A percentile compares a stretch with the other conserved stretches of the same genome.
These are phyloP conservation scores for Cromileptes altivelis DNA, from an alignment of 2,113 vertebrate species.

Conservation along the genomic window DNA sequence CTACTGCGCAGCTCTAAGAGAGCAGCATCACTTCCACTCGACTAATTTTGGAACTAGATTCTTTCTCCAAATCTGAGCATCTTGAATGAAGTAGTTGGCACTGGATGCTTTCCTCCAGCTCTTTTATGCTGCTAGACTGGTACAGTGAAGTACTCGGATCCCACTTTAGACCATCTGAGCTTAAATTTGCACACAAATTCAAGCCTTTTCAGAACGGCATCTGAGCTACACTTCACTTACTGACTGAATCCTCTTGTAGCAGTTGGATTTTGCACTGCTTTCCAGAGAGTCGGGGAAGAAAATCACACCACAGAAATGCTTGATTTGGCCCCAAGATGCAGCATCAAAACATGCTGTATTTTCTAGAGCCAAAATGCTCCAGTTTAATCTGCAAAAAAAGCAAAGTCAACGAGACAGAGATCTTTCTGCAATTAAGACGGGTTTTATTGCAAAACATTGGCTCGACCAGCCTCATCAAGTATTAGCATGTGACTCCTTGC, in stretches of 20 bases:
- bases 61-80: neutral
- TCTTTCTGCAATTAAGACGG: neutral
- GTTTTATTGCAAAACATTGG: neutral
- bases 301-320: conserved; percentile 24
- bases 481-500: conserved; percentile 41
- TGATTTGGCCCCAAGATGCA: conserved; percentile 2
- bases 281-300: neutral
- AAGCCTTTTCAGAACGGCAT: neutral
- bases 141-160: no score
- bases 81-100: neutral
- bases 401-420: neutral
- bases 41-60: neutral
- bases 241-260: conserved; percentile 5
- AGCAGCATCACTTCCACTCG: neutral
- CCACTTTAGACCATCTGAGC: neutral
- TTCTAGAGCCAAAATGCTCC: conserved; percentile 1
- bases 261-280: neutral
- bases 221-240: neutral
- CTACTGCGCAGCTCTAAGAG: neutral
- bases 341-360: neutral
- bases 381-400: conserved; percentile 28
- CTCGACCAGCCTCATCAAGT: conserved; percentile 15
- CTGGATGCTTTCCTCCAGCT: neutral
- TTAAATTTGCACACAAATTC: neutral
- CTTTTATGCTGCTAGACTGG: no score